Base-by-base conservation (phyloP, 2,888 invertebrate genomes). In the Tyria jacobaeae region DNA sequence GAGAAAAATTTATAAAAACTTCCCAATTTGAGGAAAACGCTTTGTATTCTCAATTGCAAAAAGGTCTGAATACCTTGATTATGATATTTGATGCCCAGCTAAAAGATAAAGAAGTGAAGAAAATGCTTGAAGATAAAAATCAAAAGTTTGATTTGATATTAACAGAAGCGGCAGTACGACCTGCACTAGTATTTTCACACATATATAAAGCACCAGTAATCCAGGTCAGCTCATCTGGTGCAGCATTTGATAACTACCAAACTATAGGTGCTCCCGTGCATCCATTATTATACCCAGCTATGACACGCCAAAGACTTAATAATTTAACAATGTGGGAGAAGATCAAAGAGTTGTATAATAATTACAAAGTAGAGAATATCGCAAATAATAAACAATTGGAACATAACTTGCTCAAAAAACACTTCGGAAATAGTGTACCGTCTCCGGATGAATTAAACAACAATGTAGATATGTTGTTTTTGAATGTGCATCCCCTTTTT, bases 401-500 rank as follows among this genome's bases (percentile, higher is more conserved):
- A 24, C 7, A 64, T 12, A 27, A 41, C 1, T 24, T 63, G 17
- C 47, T 70, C 1, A 27, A 34, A 52, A 57, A 57, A 25, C 5
- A 60, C 41, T 73, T 73, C 55, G 65, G 70, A 7, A 24, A 63
- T 24, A 54, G 75, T 4, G 56, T 62, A 1, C 83, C 83, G 1
- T 14, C 62, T 6, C 25, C 79, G 9, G 62, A 50, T 31, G 75
- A 79, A 24, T 52, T 85, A 14, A 58, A 58, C 3, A 68, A 81
- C 35, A 82, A 82, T 48, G 73, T 89, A 0, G 84, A 88, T 53
- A 71, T 93, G 81, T 61, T 90, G 24, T 86, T 94, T 53, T 49
- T 90, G 0, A 94, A 94, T 69, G 75, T 81, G 2, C 83, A 92
- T 73, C 86, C 88, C 1, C 60, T 87, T 14, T 86, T 86, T 71